Base-by-base conservation (phyloP, 2,888 invertebrate genomes). In the Athalia circularis region DNA sequence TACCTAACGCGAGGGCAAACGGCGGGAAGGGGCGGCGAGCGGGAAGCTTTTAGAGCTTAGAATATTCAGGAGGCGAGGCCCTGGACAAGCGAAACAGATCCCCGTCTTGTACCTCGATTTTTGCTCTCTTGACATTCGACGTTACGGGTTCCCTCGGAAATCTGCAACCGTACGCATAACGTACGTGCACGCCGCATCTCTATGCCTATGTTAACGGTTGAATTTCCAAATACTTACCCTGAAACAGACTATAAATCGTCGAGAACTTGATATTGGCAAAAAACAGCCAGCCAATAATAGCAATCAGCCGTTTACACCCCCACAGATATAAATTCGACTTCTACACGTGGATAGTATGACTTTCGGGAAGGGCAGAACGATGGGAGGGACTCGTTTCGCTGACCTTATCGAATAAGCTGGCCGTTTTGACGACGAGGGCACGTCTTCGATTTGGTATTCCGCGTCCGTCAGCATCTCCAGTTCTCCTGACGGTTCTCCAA, bases 41-140 rank as follows among this genome's bases (percentile, higher is more conserved):
- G 84, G 82, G 86, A 86, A 87, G 86, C 90, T 90, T 90, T 90
- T 89, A 90, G 89, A 90, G 88, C 87, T 86, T 90, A 88, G 90
- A 90, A 90, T 90, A 90, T 90, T 90, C 90, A 90, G 88, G 87
- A 88, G 85, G 82, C 83, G 83, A 82, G 84, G 83, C 83, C 85
- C 85, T 85, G 87, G 87, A 88, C 87, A 87, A 85, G 87, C 86
- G 85, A 86, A 86, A 79, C 79, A 64, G 79, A 79, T 79, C 74
- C 59, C 62, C 74, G 64, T 47, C 64, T 62, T 52, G 78, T 64
- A 15, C 64, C 65, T 70, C 78, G 78, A 78, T 78, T 72, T 78
- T 74, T 74, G 74, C 78, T 78, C 78, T 78, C 75, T 78, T 78
- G 78, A 78, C 78, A 74, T 78, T 45, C 47, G 47, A 70, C 64